These are phyloP conservation scores for Collichthys lucidus DNA, from an alignment of 2,113 vertebrate species.

Conservation along the genomic window DNA sequence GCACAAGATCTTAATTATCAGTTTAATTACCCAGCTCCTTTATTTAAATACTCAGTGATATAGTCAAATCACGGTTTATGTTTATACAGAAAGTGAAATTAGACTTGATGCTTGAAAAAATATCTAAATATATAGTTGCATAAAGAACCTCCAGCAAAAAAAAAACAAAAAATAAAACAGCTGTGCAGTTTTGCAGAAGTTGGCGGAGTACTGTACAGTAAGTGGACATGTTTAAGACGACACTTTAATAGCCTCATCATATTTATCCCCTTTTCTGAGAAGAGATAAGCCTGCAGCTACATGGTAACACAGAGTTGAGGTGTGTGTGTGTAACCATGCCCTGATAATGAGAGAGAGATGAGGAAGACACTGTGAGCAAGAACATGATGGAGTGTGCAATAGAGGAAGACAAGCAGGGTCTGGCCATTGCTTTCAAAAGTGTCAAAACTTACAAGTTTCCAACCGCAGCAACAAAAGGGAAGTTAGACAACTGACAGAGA, in stretches of 20 bases:
- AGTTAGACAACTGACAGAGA: constrained; percentile 82
- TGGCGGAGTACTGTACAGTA: not conserved
- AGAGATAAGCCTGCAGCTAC: not conserved
- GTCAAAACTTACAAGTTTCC: constrained; percentile 89
- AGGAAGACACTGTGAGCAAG: constrained; percentile 67
- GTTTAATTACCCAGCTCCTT: not conserved
- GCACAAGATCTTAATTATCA: not conserved
- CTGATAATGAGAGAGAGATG: constrained; percentile 51
- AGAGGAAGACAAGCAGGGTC: constrained; percentile 81
- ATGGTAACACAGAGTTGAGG: not conserved
- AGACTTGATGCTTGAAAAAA: not conserved
- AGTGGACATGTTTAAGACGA: not conserved
- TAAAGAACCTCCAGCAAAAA: not conserved
- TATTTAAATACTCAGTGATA: not conserved
- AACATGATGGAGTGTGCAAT: constrained; percentile 70
- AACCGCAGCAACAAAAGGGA: constrained; percentile 87
- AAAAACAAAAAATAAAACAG: not conserved
- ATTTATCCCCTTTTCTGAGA: constrained; percentile 14
- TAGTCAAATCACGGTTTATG: constrained; percentile 22
- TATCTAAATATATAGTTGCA: not conserved
- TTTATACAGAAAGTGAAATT: constrained; percentile 5
- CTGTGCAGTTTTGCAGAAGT: constrained; percentile 3
- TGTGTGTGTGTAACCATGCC: not conserved
- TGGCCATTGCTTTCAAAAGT: constrained; percentile 86
- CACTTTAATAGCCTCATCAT: not conserved